Evolutionary conservation across 1,140 invertebrate species (phyloP), one percentile per base, ranked within the genome.

Genomic region (Drosophila repleta): DNA sequence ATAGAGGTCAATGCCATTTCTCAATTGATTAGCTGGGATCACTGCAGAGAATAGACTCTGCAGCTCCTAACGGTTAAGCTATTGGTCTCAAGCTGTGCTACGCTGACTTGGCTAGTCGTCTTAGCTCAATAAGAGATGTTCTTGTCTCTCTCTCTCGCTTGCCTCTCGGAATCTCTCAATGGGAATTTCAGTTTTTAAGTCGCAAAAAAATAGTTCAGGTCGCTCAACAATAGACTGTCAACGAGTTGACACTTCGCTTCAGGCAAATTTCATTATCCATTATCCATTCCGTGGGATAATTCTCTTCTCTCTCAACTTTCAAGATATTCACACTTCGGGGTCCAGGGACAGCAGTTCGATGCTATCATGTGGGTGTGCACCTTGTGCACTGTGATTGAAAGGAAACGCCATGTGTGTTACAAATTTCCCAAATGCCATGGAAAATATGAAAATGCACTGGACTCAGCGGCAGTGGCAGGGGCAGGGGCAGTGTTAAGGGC

Each of bases 401-500:
- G 69, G 69, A 74, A 80, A 71, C 39, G 70, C 66, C 69, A 81
- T 87, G 62, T 87, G 82, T 88, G 82, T 88, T 87, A 87, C 82
- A 87, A 87, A 87, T 87, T 35, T 87, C 67, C 13, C 37, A 35
- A 63, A 76, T 84, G 72, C 62, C 63, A 39, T 37, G 62, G 68
- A 75, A 71, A 75, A 71, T 61, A 75, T 75, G 61, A 68, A 68
- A 68, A 76, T 68, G 55, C 43, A 58, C 45, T 39, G 49, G 56
- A 17, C 53, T 20, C 52, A 17, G 49, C 15, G 15, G 15, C 11
- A 46, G 48, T 17, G 43, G 56, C 46, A 39, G 45, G 13, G n/a
- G 24, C 21, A 21, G 43, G 18, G 35, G 48, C 43, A 55, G n/a
- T n/a, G n/a, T n/a, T n/a, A n/a, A n/a, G 60, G 18, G 20, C 20